Evolutionary conservation across 2,888 invertebrate species (phyloP), one percentile per base, ranked within the genome.

Genomic region (Labia minor): DNA sequence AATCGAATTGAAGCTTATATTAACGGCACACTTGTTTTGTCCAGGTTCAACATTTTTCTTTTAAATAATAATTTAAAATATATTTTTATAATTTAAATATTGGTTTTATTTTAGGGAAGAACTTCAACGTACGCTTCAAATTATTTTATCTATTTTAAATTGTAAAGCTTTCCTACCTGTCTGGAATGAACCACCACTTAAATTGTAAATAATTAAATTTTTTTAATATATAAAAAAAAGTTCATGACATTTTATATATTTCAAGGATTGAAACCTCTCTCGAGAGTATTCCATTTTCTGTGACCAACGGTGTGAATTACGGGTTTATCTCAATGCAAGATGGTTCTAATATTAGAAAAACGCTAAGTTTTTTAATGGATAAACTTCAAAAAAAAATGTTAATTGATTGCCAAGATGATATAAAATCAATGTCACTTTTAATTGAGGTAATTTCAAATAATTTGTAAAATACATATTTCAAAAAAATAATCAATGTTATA

Each of bases 321-420:
- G 72, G 73, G 16, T 71, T 74, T 67, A 76, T 84, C 2, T 78
- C 77, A 0, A 80, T 88, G 79, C 82, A 84, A 0, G 84, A 87
- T 74, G 90, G 89, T 0, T 78, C 82, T 67, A 91, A 92, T 74
- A 81, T 90, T 14, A 83, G 90, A 62, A 80, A 81, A 70, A 80
- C 79, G 1, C 76, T 92, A 1, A 83, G 83, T 0, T 78, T 82
- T 20, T 77, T 85, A 1, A 78, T 91, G 73, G 79, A 83, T 63
- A 78, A 80, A 1, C 79, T 90, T 10, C 87, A 88, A 76, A 81
- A 79, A 65, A 82, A 84, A 72, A 80, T 93, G 77, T 77, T 90
- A 66, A 76, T 78, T 6, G 81, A 83, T 66, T 83, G 85, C 69
- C 88, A 89, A 71, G 92, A 93, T 73, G 91, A 94, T 73, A 92